A percentile compares a stretch with the other conserved stretches of the same genome.
Conservation (phyloP, 2,888 invertebrate species). For the Neoitamus cyanurus region DNA sequence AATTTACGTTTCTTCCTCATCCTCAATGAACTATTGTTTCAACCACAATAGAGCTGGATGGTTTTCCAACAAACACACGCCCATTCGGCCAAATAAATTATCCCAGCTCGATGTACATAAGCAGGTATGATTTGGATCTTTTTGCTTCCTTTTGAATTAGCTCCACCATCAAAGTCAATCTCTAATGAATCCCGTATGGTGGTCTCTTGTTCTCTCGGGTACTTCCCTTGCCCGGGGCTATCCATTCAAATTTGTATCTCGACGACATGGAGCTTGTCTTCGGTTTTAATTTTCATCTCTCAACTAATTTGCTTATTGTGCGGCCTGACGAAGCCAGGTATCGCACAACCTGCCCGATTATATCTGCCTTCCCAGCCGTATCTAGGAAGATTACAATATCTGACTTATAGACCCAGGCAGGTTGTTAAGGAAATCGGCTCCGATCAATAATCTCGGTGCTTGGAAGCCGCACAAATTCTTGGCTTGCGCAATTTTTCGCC, state of each 20-base stretch:
- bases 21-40: conserved; percentile 44
- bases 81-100: conserved; percentile 42
- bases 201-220: conserved; percentile 36
- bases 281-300: conserved; percentile 43
- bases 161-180: conserved; percentile 26
- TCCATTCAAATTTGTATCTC: conserved; percentile 41
- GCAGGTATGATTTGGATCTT: conserved; percentile 22
- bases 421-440: conserved; percentile 33
- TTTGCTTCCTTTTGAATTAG: conserved; percentile 25
- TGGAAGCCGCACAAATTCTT: conserved; percentile 14
- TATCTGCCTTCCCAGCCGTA: neutral
- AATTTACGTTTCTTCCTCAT: conserved; percentile 42
- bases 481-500: neutral
- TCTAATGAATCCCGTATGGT: conserved; percentile 41
- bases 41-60: conserved; percentile 38
- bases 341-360: conserved; percentile 30
- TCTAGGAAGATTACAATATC: conserved; percentile 39
- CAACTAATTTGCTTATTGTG: conserved; percentile 42
- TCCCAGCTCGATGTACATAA: neutral
- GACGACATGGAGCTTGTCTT: conserved; percentile 42
- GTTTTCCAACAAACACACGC: conserved; percentile 41
- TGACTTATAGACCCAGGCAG: conserved; percentile 21
- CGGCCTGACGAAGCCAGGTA: neutral
- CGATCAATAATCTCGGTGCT: conserved; percentile 6
- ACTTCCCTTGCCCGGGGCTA: conserved; percentile 42